phyloP scores from a whole-genome alignment of 2,113 vertebrate genomes.

The Seriola aureovittata region DNA sequence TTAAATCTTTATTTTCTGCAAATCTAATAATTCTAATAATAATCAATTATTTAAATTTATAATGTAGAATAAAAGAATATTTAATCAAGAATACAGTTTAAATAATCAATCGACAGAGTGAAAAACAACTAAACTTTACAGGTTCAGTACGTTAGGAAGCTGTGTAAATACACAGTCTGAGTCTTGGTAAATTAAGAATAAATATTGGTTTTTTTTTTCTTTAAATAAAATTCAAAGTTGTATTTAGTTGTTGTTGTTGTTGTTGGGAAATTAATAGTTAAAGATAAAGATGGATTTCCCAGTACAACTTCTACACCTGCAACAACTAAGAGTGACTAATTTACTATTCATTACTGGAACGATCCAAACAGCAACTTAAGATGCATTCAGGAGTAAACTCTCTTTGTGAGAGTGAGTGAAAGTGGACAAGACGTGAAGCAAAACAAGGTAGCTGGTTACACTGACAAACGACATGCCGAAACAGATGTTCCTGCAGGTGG shows the following conservation, averaged over 20 bases:
- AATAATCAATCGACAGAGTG: not conserved
- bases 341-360: constrained; percentile 54
- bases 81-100: not conserved
- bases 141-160: too few species aligned
- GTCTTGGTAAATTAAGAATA: too few species aligned
- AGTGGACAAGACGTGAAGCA: constrained; percentile 70
- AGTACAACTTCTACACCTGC: not conserved
- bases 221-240: too few species aligned
- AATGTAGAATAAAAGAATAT: not conserved
- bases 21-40: constrained; percentile 29
- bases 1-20: not conserved
- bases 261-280: not conserved
- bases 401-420: constrained; percentile 72
- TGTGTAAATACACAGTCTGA: too few species aligned
- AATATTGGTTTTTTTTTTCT: too few species aligned
- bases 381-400: constrained; percentile 41
- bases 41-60: constrained; percentile 2
- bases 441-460: constrained; percentile 75
- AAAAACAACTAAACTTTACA: not conserved
- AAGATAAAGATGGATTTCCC: not conserved
- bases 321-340: constrained; percentile 30
- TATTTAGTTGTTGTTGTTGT: too few species aligned
- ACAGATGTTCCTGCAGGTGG: constrained; percentile 88
- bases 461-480: constrained; percentile 81
- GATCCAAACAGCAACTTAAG: constrained; percentile 58